A percentile compares a stretch with the other conserved stretches of the same genome.
These are phyloP conservation scores for Malachius bipustulatus DNA, from an alignment of 2,888 invertebrate species.

Conservation along the genomic window DNA sequence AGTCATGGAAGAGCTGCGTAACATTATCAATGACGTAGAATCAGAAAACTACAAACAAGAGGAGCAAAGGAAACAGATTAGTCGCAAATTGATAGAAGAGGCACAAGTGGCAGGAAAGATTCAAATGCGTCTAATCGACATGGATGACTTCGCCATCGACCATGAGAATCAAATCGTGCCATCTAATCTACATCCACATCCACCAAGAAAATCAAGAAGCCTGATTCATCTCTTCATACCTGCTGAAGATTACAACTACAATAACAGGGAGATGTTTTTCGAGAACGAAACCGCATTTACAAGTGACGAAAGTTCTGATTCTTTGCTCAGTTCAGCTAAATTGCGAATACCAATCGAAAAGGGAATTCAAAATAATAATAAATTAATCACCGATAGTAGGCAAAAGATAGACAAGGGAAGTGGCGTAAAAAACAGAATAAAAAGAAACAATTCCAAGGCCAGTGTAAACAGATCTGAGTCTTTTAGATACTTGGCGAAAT, in stretches of 20 bases:
- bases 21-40: slow-evolving; percentile 76
- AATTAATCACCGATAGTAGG: slow-evolving; percentile 45
- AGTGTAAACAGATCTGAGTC: slow-evolving; percentile 25
- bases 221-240: slow-evolving; percentile 56
- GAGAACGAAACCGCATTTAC: slow-evolving; percentile 48
- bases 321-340: slow-evolving; percentile 52
- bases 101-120: slow-evolving; percentile 29
- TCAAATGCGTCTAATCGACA: slow-evolving; percentile 27
- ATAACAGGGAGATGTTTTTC: slow-evolving; percentile 44
- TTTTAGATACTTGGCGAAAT: slow-evolving; percentile 17
- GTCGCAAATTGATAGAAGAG: slow-evolving; percentile 27
- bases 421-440: slow-evolving; percentile 8
- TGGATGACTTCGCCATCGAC: slow-evolving; percentile 43
- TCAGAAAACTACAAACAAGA: slow-evolving; percentile 48
- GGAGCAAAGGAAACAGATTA: slow-evolving; percentile 23
- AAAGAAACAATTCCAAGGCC: slow-evolving; percentile 9
- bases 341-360: slow-evolving; percentile 22
- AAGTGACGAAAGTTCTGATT: slow-evolving; percentile 59
- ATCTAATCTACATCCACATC: slow-evolving; percentile 66
- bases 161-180: slow-evolving; percentile 56
- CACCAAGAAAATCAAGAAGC: slow-evolving; percentile 63
- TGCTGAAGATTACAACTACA: slow-evolving; percentile 41
- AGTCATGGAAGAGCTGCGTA: slow-evolving; percentile 73
- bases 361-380: slow-evolving; percentile 29
- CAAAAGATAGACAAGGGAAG: slow-evolving; percentile 21